Evolutionary conservation across 2,797 vertebrate species (phyloP).

Genomic region (Poliocrania exsul): DNA sequence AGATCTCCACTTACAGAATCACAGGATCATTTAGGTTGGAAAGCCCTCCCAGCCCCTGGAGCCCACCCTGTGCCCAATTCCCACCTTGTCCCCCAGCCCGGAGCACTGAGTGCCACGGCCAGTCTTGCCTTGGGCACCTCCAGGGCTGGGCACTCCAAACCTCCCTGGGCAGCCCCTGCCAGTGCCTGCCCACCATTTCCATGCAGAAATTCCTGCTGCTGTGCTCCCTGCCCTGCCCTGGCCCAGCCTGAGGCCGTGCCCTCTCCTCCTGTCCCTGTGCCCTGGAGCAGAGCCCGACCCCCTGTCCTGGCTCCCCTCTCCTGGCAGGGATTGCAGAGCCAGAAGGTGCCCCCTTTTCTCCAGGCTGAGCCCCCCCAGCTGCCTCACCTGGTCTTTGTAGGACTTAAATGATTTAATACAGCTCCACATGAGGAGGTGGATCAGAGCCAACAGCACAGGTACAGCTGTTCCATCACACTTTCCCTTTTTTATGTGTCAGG

Average conservation of each 20-base stretch:
- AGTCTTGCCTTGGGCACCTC: background rate
- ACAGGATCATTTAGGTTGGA: background rate
- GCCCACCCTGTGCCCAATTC: accelerated
- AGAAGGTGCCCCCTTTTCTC: background rate
- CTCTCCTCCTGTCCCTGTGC: background rate
- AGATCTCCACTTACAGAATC: background rate
- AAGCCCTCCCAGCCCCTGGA: accelerated
- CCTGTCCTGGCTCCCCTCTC: background rate
- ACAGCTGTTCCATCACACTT: background rate
- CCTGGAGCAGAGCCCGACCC: accelerated
- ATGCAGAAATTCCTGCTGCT: background rate
- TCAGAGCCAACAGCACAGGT: accelerated
- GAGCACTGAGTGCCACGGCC: background rate
- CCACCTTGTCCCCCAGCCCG: background rate
- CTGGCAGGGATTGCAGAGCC: background rate
- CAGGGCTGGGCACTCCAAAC: background rate
- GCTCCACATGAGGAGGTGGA: background rate
- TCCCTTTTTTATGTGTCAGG: background rate
- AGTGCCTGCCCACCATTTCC: background rate
- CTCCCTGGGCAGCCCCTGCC: background rate
- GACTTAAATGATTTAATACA: accelerated
- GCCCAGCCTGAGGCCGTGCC: accelerated
- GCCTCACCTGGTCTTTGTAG: background rate
- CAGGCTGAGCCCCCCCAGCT: background rate
- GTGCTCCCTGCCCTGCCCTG: accelerated